phyloP scores from a whole-genome alignment of 2,797 vertebrate species.

The Amblyraja radiata region DNA sequence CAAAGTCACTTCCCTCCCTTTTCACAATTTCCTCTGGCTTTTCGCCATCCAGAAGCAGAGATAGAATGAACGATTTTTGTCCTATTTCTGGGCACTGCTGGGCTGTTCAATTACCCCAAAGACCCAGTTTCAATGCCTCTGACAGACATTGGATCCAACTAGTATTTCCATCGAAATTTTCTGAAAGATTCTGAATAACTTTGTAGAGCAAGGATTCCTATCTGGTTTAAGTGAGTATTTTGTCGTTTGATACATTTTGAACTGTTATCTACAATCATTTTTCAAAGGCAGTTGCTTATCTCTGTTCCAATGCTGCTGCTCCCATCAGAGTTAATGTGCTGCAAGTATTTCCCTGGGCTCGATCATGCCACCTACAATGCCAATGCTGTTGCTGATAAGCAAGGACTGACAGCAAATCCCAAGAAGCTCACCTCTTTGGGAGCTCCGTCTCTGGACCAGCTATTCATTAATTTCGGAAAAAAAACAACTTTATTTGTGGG shows the following conservation, averaged over 20 bases:
- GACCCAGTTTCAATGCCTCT: neutral
- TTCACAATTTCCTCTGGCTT: neutral
- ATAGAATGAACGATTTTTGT: neutral
- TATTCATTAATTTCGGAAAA: slow-evolving; percentile 54
- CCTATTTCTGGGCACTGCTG: neutral
- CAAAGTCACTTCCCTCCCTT: neutral
- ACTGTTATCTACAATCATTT: slow-evolving; percentile 8
- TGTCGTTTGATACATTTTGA: neutral
- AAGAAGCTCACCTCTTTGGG: slow-evolving; percentile 57
- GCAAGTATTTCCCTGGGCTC: slow-evolving; percentile 49
- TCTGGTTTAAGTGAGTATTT: neutral
- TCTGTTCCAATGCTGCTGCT: slow-evolving; percentile 1
- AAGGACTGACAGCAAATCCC: slow-evolving; percentile 78
- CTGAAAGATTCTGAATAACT: neutral
- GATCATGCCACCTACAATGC: slow-evolving; percentile 48
- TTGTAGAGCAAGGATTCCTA: neutral
- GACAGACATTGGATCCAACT: neutral
- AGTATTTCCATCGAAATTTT: neutral
- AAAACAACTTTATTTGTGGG: slow-evolving; percentile 42
- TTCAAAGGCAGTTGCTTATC: neutral
- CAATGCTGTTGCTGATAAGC: slow-evolving; percentile 61
- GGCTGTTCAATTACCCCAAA: neutral
- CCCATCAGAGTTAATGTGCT: slow-evolving; percentile 41
- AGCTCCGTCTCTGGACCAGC: slow-evolving; percentile 58
- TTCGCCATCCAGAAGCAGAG: neutral